phyloP scores from a whole-genome alignment of 1,140 invertebrate genomes.

The Pogonomyrmex californicus region DNA sequence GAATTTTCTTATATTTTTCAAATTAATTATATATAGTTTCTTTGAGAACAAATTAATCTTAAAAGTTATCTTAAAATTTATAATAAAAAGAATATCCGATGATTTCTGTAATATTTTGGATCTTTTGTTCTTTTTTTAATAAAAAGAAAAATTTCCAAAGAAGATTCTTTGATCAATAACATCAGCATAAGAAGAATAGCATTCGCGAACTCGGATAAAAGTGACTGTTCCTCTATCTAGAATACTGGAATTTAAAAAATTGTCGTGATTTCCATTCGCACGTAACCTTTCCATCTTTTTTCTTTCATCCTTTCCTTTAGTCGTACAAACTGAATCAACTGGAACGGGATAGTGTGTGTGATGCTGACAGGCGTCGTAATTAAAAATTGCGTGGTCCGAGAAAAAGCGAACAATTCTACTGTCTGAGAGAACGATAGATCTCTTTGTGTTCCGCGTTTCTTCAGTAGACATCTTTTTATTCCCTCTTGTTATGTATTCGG shows the following conservation, averaged over 20 bases:
- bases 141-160: not conserved
- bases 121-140: not conserved
- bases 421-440: constrained; percentile 33
- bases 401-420: constrained; percentile 29
- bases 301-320: not conserved
- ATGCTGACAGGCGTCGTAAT: constrained; percentile 16
- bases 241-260: constrained; percentile 36
- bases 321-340: not conserved
- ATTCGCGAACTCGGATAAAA: constrained; percentile 3
- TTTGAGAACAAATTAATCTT: not conserved
- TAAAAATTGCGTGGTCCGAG: constrained; percentile 36
- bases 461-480: constrained; percentile 16
- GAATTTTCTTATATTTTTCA: not conserved
- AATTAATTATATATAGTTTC: not conserved
- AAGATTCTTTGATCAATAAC: not conserved
- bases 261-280: constrained; percentile 28
- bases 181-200: constrained; percentile 2
- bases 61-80: not conserved
- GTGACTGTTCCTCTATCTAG: not conserved
- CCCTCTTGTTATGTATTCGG: not conserved
- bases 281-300: not conserved
- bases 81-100: not conserved
- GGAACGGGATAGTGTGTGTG: not conserved
- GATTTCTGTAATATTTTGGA: not conserved
- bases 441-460: constrained; percentile 29